A percentile compares a stretch with the other conserved stretches of the same genome.
These are phyloP conservation scores for Darevskia nairensis DNA, from an alignment of 2,797 vertebrate genomes.

Conservation along the genomic window DNA sequence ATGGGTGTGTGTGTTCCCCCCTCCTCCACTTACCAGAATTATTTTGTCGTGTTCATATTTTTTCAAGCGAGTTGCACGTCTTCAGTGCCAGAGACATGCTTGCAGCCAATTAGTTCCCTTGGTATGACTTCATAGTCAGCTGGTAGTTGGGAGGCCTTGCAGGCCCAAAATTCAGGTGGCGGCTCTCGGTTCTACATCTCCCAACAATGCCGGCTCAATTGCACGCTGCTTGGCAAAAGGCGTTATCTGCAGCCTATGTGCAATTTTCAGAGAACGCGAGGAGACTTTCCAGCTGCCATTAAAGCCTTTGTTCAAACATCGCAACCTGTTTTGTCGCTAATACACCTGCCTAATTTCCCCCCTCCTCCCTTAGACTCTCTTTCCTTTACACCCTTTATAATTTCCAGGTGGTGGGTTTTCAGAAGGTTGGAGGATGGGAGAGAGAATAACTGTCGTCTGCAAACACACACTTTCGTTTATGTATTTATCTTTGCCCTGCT, in stretches of 20 bases:
- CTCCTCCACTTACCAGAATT: too few species aligned
- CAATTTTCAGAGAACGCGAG: background rate
- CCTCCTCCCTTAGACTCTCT: background rate
- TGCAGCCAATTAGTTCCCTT: too few species aligned
- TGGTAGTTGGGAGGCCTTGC: background rate
- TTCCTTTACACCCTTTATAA: background rate
- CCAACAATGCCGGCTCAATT: slow-evolving; percentile 6
- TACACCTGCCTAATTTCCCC: background rate
- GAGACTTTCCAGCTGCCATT: background rate
- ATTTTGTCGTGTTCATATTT: too few species aligned
- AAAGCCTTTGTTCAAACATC: background rate
- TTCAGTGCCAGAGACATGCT: too few species aligned
- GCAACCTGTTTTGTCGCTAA: background rate
- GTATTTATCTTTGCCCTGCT: too few species aligned
- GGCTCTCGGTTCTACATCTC: background rate
- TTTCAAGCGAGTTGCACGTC: too few species aligned
- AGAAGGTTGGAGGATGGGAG: background rate
- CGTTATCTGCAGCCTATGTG: background rate
- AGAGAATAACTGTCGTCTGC: background rate
- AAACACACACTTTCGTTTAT: background rate
- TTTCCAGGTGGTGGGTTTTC: background rate
- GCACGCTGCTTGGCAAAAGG: background rate
- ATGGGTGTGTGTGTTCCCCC: too few species aligned
- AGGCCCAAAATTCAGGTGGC: background rate
- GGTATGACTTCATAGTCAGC: too few species aligned